These are phyloP conservation scores for Athene noctua DNA, from an alignment of 2,113 vertebrate genomes.

Conservation along the genomic window DNA sequence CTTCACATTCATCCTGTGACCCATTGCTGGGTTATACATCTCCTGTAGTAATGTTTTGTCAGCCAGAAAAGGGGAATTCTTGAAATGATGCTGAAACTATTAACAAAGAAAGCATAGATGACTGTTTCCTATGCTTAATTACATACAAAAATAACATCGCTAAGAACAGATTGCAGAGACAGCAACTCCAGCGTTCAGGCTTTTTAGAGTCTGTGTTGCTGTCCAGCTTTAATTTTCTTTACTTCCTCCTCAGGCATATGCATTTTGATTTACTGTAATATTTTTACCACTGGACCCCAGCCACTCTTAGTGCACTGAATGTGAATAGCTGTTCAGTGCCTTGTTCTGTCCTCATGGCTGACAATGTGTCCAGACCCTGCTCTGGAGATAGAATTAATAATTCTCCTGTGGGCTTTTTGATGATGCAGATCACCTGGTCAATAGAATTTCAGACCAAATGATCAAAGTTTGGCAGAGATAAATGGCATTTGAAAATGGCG, in stretches of 20 bases:
- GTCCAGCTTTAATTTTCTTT: background rate
- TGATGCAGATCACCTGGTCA: background rate
- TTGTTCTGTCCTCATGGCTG: background rate
- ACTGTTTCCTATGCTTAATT: background rate
- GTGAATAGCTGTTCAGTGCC: background rate
- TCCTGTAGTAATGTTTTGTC: background rate
- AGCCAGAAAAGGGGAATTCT: background rate
- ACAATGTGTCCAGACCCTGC: fast-evolving
- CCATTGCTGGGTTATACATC: background rate
- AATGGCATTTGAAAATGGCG: background rate
- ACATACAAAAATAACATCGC: background rate
- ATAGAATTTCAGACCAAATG: background rate
- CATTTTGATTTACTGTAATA: background rate
- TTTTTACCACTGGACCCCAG: background rate
- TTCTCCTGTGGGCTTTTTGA: background rate
- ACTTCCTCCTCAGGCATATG: background rate
- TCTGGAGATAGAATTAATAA: background rate
- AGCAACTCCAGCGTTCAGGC: background rate
- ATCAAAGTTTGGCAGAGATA: background rate
- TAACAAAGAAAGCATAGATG: background rate
- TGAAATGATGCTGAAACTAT: background rate
- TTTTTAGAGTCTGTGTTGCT: background rate
- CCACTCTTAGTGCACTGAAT: background rate
- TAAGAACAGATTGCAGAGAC: background rate
- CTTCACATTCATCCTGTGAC: background rate